Conservation (phyloP, 2,888 invertebrate genomes). For the Conchocele bisecta region DNA sequence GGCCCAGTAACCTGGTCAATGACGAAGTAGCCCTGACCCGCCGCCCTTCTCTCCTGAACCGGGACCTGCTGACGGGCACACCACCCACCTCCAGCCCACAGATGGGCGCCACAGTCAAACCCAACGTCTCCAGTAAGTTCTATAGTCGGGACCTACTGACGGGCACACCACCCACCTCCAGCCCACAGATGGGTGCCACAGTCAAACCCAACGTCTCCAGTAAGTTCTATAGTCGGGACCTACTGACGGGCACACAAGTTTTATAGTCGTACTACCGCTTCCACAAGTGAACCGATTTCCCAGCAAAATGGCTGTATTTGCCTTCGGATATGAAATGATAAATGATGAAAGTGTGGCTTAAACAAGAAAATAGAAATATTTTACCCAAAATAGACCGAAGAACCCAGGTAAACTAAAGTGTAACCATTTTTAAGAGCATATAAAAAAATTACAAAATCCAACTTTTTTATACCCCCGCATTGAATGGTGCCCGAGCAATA, state of each 20-base stretch:
- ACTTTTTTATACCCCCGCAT: too few relatives aligned
- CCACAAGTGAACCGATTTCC: too few relatives aligned
- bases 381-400: too few relatives aligned
- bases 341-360: too few relatives aligned
- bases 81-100: constrained; percentile 67
- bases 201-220: constrained; percentile 45
- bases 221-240: constrained; percentile 54
- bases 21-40: constrained; percentile 52
- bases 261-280: too few relatives aligned
- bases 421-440: too few relatives aligned
- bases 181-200: constrained; percentile 58
- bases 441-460: too few relatives aligned
- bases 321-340: too few relatives aligned
- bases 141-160: constrained; percentile 53
- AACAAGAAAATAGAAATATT: too few relatives aligned
- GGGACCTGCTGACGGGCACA: constrained; percentile 53
- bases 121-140: constrained; percentile 49
- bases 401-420: too few relatives aligned
- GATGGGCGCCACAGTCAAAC: constrained; percentile 30
- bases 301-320: too few relatives aligned
- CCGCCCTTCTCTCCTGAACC: constrained; percentile 54
- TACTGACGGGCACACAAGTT: constrained; percentile 50
- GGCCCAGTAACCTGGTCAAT: constrained; percentile 49
- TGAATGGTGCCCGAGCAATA: too few relatives aligned
- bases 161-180: constrained; percentile 59